phyloP scores from a whole-genome alignment of 2,113 vertebrate species.

The Lasiurus borealis region DNA sequence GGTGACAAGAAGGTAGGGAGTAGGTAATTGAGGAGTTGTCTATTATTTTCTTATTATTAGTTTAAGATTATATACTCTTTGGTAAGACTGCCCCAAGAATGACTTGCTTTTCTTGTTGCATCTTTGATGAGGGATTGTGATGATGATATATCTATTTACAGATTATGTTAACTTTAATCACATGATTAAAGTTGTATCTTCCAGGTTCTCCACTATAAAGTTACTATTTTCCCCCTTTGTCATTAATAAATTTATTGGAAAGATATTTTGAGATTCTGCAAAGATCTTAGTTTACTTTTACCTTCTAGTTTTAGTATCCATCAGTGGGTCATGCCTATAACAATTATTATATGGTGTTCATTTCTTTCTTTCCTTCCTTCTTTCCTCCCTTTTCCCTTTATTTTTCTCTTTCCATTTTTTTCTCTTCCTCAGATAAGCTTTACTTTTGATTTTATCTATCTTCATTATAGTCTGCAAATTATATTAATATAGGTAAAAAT shows the following conservation, averaged over 20 bases:
- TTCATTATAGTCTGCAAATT: background rate
- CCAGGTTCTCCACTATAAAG: background rate
- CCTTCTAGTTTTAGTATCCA: background rate
- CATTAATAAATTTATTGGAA: background rate
- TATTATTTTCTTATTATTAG: background rate
- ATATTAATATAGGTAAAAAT: background rate
- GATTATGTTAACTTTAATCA: background rate
- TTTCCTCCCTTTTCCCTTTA: background rate
- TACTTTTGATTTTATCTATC: background rate
- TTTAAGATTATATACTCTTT: background rate
- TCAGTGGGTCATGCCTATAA: too few relatives aligned
- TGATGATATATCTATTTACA: background rate
- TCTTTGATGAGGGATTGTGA: too few relatives aligned
- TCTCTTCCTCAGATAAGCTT: background rate
- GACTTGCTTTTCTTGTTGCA: background rate
- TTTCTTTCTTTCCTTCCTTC: background rate
- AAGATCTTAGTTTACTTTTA: background rate
- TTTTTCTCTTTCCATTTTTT: background rate
- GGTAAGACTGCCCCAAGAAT: background rate
- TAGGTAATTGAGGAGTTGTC: background rate
- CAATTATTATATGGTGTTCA: background rate
- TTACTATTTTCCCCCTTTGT: background rate
- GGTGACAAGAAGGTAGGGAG: background rate
- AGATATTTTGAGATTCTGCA: background rate
- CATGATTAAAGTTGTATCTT: background rate